Evolutionary conservation across 1,140 invertebrate species (phyloP).

Genomic region (Subanguina moxae): DNA sequence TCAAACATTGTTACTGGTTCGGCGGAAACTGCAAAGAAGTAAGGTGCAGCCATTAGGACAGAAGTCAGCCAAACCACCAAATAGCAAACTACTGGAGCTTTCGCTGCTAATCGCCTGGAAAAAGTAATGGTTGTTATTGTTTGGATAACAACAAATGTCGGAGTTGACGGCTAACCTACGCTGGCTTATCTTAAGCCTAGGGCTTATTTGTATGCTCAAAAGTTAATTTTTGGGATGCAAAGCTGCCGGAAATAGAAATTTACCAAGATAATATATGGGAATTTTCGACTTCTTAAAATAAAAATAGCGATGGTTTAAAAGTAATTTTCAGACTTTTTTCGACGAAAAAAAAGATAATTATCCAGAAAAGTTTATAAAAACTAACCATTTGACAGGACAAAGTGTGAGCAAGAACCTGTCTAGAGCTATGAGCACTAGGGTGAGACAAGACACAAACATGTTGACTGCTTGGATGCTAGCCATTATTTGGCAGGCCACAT

Average conservation of each 20-base stretch:
- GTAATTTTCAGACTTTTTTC: no score
- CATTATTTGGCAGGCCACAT: constrained; percentile 48
- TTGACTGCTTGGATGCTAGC: constrained; percentile 58
- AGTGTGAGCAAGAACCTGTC: constrained; percentile 57
- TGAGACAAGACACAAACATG: constrained; percentile 58
- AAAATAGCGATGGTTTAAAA: neutral
- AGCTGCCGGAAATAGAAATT: no score
- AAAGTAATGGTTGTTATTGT: no score
- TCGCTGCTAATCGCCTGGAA: constrained; percentile 51
- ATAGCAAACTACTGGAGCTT: constrained; percentile 55
- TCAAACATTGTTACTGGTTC: constrained; percentile 47
- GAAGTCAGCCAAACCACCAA: constrained; percentile 53
- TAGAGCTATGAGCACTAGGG: constrained; percentile 55
- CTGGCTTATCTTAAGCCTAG: no score
- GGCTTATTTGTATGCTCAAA: no score
- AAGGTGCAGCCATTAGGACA: constrained; percentile 53
- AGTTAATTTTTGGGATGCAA: no score
- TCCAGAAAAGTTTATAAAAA: no score
- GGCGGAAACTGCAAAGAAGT: constrained; percentile 53
- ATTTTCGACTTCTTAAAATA: constrained; percentile 15
- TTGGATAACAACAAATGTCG: constrained; percentile 11
- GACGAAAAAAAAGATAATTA: neutral
- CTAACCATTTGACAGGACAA: constrained; percentile 56
- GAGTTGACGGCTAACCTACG: no score
- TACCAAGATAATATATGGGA: no score